Evolutionary conservation across 1,140 invertebrate species (phyloP), one percentile per base, ranked within the genome.

Genomic region (Caerostris extrusa): DNA sequence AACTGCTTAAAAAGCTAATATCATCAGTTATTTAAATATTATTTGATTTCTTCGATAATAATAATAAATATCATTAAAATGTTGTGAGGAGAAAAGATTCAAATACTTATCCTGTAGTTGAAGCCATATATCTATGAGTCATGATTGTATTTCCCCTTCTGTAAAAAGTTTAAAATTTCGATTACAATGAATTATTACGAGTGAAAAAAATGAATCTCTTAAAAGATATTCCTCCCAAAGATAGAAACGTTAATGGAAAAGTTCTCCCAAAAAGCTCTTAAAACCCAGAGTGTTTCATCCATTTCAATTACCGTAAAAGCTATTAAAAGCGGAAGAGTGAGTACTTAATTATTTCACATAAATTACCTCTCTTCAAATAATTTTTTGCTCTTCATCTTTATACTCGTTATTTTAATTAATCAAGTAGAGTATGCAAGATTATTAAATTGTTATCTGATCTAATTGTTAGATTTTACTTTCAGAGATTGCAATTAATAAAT

Each of bases 301-400:
- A 64, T 87, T 64, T 87, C 85, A 87, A 87, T 87, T 87, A 87
- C 5, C 85, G 85, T 87, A 87, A 87, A 87, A 87, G 85, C 85
- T 87, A 87, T 87, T 87, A 87, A 64, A 87, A 87, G 50, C 85
- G 19, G 7, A 2, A 87, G 60, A 87, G 60, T 87, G 60, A 61
- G n/a, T n/a, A 14, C 8, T 87, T 87, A 87, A 87, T 64, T 64
- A 87, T 34, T 87, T 10, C 19, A 64, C 34, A 87, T 87, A 87
- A 87, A 87, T 87, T 87, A 83, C n/a, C 55, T 50, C 10, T 61
- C 60, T 61, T 87, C 58, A 87, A n/a, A 64, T 3, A 53, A 3
- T 53, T 86, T 86, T 58, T 64, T 14, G 10, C n/a, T 87, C 71
- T 7, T 64, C 60, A 64, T 87, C 64, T 86, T 87, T 60, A 50